Evolutionary conservation across 2,888 invertebrate species (phyloP).

Genomic region (Cheilosia urbana): DNA sequence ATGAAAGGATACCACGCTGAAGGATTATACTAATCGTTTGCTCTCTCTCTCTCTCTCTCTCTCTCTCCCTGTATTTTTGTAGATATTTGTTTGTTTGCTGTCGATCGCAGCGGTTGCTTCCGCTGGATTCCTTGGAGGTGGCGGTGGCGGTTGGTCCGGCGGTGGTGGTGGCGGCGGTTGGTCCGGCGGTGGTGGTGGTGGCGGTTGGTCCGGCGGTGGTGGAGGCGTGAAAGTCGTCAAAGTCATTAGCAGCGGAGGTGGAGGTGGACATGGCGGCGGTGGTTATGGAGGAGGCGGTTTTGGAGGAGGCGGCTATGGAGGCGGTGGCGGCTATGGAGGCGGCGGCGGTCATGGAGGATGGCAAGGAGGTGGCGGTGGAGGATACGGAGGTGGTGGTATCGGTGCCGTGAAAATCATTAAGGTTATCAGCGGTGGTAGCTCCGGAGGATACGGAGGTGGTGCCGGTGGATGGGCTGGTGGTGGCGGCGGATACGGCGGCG

Average conservation of each 20-base stretch:
- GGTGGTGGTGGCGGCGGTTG: conserved; percentile 22
- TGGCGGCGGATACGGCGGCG: conserved; percentile 42
- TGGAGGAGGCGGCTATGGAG: conserved; percentile 74
- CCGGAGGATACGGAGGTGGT: conserved; percentile 21
- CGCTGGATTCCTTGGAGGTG: conserved; percentile 73
- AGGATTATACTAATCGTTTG: conserved; percentile 39
- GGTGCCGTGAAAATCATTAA: conserved; percentile 47
- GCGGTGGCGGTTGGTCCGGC: conserved; percentile 52
- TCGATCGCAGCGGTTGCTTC: conserved; percentile 73
- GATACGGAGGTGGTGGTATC: conserved; percentile 15
- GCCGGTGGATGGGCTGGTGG: conserved; percentile 16
- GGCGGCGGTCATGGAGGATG: conserved; percentile 76
- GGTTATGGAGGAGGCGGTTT: conserved; percentile 32
- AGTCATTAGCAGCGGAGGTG: conserved; percentile 39
- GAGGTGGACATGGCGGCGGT: conserved; percentile 27
- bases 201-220: conserved; percentile 29
- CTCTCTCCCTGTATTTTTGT: conserved; percentile 27
- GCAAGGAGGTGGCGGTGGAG: conserved; percentile 15
- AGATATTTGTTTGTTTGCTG: conserved; percentile 76
- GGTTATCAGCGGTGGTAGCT: conserved; percentile 42
- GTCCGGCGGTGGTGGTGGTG: conserved; percentile 9
- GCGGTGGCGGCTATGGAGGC: conserved; percentile 28
- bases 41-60: conserved; percentile 10
- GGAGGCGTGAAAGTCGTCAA: conserved; percentile 50
- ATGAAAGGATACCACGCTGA: conserved; percentile 27